Conservation (phyloP, 2,113 vertebrate genomes). For the Larimichthys polyactis region DNA sequence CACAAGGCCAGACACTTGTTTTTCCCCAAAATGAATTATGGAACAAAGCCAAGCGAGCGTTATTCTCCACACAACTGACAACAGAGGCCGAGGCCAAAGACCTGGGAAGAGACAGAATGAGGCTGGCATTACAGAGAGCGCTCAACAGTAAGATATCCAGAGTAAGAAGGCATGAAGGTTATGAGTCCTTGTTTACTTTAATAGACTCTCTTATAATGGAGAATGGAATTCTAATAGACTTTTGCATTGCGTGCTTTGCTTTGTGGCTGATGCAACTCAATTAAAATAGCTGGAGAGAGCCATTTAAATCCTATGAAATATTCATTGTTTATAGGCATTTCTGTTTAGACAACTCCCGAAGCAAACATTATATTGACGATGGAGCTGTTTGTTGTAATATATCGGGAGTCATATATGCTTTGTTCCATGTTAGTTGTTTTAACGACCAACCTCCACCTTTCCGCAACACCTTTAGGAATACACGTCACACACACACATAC, state of each 20-base stretch:
- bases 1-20: conserved; percentile 76
- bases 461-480: not conserved
- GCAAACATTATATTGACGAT: conserved; percentile 40
- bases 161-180: conserved; percentile 68
- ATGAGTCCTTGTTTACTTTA: conserved; percentile 75
- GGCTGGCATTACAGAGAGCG: conserved; percentile 28
- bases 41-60: conserved; percentile 57
- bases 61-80: conserved; percentile 52
- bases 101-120: conserved; percentile 58
- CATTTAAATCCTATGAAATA: conserved; percentile 75
- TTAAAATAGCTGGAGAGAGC: conserved; percentile 53
- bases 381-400: conserved; percentile 39
- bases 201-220: conserved; percentile 58
- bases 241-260: conserved; percentile 39
- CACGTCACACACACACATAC: not conserved
- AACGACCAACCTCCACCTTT: not conserved
- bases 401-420: conserved; percentile 19
- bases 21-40: conserved; percentile 71
- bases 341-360: conserved; percentile 44
- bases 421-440: conserved; percentile 16
- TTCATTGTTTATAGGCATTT: conserved; percentile 51
- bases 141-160: conserved; percentile 49
- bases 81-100: conserved; percentile 57
- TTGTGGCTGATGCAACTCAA: conserved; percentile 62
- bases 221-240: conserved; percentile 58